These are phyloP conservation scores for Orius laevigatus DNA, from an alignment of 1,140 invertebrate genomes.

Conservation along the genomic window DNA sequence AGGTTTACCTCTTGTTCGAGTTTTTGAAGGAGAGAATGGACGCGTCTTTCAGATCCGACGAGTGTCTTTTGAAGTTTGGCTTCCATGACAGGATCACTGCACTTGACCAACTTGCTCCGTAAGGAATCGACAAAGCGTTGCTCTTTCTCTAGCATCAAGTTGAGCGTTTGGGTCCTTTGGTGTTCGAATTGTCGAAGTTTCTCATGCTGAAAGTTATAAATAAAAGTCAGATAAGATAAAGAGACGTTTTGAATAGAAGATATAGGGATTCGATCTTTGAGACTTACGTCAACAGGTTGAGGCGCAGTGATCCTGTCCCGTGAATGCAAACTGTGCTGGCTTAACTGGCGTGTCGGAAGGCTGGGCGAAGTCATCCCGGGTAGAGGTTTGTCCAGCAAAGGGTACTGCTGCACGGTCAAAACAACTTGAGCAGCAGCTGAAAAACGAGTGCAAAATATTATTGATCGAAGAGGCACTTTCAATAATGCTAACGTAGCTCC, in stretches of 20 bases:
- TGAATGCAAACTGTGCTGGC: conserved; percentile 27
- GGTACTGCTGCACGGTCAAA: conserved; percentile 41
- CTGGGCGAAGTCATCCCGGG: conserved; percentile 19
- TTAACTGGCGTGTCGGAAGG: conserved; percentile 27
- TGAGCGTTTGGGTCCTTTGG: conserved; percentile 55
- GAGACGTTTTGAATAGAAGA: no score
- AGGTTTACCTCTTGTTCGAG: conserved; percentile 28
- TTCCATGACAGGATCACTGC: conserved; percentile 30
- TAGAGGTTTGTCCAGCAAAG: conserved; percentile 17
- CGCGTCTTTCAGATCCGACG: conserved; percentile 39
- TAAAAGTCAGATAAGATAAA: no score
- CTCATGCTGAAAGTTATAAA: conserved; percentile 38
- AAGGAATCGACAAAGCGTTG: conserved; percentile 55
- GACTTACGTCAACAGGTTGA: conserved; percentile 73
- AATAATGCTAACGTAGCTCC: no score
- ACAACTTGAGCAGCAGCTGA: conserved; percentile 42
- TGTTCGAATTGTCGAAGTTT: conserved; percentile 59
- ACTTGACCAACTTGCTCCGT: conserved; percentile 38
- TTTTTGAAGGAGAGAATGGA: conserved; percentile 42
- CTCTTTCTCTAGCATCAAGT: conserved; percentile 65
- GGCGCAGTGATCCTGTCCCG: conserved; percentile 62
- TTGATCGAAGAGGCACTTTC: not conserved
- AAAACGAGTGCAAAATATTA: conserved; percentile 25
- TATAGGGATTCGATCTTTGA: not conserved
- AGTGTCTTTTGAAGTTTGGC: conserved; percentile 32